Evolutionary conservation across 1,140 invertebrate genomes (phyloP), one percentile per base, ranked within the genome.

Genomic region (Arion vulgaris): DNA sequence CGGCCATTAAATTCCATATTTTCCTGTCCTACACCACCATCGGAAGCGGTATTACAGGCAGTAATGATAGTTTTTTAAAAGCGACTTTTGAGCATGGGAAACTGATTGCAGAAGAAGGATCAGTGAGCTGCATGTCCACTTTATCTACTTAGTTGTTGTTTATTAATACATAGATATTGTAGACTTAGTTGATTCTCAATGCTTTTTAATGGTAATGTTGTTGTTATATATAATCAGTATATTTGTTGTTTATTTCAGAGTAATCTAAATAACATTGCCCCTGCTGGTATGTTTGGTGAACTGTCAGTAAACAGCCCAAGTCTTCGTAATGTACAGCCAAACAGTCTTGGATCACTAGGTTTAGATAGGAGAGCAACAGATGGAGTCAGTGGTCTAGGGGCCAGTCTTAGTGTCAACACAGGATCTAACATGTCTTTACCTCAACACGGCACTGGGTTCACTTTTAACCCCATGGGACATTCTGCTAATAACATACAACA

Each of bases 381-480:
- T 34, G 62, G 62, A 66, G n/a, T 7, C 36, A 41, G 15, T 38
- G 76, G 53, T 4, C 36, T 66, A 26, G 76, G 76, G 28, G 32
- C 62, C 13, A 66, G 78, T 11, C 78, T 80, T 9, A 80, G 66
- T 36, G 36, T 80, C 78, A 80, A 80, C 41, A 80, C 78, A 78
- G 53, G 62, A 28, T 80, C 62, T 32, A 36, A 28, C 68, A 34
- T 38, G 38, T 49, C 62, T 34, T 62, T 69, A 32, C 36, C 78
- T 26, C 78, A 49, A 32, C 66, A 36, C 4, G 45, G n/a, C 26
- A n/a, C 66, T 19, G 38, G 78, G 45, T 49, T 71, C 26, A 36
- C 28, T 17, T 80, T 80, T 66, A 80, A 71, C 32, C 66, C 78
- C 34, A n/a, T 80, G 19, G 62, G 62, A 4, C 78, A 80, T 9